Percentiles rank a stretch among this genome's conserved stretches.
Conservation (phyloP, 2,113 vertebrate species). For the Gymnarchus niloticus region DNA sequence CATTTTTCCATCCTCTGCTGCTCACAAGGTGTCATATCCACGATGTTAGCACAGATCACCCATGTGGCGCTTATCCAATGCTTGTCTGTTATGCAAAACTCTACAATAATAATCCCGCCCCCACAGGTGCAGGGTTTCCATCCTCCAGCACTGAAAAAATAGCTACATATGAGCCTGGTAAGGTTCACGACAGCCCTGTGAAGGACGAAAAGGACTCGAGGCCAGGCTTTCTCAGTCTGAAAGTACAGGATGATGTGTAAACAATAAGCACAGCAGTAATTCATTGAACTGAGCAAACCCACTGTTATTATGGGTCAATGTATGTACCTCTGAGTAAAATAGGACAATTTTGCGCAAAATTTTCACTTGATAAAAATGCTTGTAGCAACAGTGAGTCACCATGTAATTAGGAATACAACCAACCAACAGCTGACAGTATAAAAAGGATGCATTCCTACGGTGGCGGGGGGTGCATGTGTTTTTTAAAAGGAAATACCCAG, state of each 20-base stretch:
- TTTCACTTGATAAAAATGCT: background rate
- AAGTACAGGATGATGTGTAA: background rate
- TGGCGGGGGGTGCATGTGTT: background rate
- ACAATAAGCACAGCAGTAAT: conserved; percentile 2
- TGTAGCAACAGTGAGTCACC: background rate
- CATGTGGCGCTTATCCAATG: background rate
- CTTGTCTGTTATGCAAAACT: background rate
- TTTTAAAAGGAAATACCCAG: background rate
- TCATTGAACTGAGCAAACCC: background rate
- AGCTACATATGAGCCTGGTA: background rate
- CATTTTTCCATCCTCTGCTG: background rate
- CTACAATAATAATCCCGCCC: background rate
- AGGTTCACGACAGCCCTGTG: background rate
- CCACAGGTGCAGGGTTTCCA: background rate
- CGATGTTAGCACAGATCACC: background rate
- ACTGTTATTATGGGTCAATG: conserved; percentile 9
- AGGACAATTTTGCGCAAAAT: conserved; percentile 9
- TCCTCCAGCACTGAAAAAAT: background rate
- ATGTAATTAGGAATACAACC: background rate
- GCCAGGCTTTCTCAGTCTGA: background rate
- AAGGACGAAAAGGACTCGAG: background rate
- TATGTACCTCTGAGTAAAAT: conserved; percentile 12
- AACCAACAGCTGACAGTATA: background rate
- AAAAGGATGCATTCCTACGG: background rate
- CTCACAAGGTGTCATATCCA: background rate